Evolutionary conservation across 2,113 vertebrate species (phyloP), one percentile per base, ranked within the genome.

Genomic region (Rhombomys opimus): DNA sequence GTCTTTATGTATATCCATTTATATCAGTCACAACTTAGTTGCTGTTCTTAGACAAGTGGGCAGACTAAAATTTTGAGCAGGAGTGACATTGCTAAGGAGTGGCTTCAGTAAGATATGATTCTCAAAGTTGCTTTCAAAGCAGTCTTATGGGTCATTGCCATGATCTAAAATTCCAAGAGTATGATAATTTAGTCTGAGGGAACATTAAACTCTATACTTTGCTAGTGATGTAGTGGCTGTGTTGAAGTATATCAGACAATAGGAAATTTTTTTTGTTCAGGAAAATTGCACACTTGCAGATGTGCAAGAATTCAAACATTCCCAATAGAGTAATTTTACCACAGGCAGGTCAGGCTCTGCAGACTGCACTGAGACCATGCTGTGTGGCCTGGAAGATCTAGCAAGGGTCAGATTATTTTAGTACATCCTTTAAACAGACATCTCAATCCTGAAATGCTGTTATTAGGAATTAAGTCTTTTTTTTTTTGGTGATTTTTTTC

Each of bases 151-250:
- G 80, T 76, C 73, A 70, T 10, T 63, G 50, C 93, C 41, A 93
- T 89, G 80, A 95, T 85, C 25, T 87, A 75, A 87, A 92, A 89
- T 92, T 94, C 73, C 80, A 82, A 90, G 80, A 93, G 68, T 41
- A 78, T 78, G 90, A 50, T 52, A 32, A 98, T 99, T 97, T 92
- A 97, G 81, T n/a, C 95, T 27, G 97, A 97, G 92, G 54, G 17
- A 86, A 59, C 25, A 67, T 38, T 7, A 81, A 72, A 54, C 46
- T 92, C 23, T 70, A 27, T 67, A 65, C 38, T 85, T 54, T 75
- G 27, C 88, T 30, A 23, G 52, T 78, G 2, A 85, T 50, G 17
- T 50, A 50, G 61, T 87, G 59, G 25, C 30, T 91, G 9, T 89
- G 61, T 75, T 68, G 78, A 92, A 68, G 32, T 25, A 20, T 14